Conservation (phyloP, 2,797 vertebrate genomes). For the Euphonia xanthogaster region DNA sequence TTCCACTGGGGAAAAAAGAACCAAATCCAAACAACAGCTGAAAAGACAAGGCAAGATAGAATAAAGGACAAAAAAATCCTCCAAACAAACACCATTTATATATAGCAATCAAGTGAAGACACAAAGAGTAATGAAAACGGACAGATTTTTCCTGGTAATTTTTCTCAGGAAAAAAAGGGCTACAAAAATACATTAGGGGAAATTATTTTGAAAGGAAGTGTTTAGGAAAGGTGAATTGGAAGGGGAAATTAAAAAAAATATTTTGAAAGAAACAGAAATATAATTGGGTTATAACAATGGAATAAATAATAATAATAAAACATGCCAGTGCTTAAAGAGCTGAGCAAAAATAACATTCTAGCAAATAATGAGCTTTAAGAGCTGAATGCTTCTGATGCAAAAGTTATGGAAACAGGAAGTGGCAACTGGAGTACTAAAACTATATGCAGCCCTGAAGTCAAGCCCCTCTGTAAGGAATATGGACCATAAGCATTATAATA, state of each 20-base stretch:
- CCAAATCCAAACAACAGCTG: not conserved
- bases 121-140: not conserved
- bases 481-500: not conserved
- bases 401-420: not conserved
- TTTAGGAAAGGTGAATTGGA: not conserved
- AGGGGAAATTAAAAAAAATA: not conserved
- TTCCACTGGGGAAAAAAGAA: not conserved
- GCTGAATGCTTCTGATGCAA: not conserved
- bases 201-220: not conserved
- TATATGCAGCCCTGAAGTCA: slow-evolving; percentile 9
- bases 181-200: not conserved
- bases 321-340: not conserved
- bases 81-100: not conserved
- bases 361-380: not conserved
- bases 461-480: not conserved
- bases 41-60: not conserved
- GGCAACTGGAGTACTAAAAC: slow-evolving; percentile 32
- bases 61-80: not conserved
- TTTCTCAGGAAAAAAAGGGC: not conserved
- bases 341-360: not conserved
- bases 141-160: not conserved
- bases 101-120: not conserved
- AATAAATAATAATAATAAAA: not conserved
- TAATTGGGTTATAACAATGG: not conserved
- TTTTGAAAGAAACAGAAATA: not conserved